These are phyloP conservation scores for Pantherophis guttatus DNA, from an alignment of 2,113 vertebrate species.

Conservation along the genomic window DNA sequence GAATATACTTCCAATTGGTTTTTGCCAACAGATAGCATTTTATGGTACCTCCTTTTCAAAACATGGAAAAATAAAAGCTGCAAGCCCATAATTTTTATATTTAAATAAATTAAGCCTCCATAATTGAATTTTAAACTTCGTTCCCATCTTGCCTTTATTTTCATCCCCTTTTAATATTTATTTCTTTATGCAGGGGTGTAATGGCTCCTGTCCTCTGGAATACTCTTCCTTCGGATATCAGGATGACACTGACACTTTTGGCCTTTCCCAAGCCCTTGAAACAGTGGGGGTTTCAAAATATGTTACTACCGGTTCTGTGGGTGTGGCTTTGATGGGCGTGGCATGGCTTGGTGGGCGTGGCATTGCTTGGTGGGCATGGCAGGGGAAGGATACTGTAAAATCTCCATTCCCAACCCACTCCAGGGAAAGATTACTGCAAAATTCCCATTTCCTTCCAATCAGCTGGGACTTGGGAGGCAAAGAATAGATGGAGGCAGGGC, in stretches of 20 bases:
- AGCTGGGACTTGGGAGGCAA: too few species aligned
- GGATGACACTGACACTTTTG: background rate
- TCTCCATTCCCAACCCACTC: too few species aligned
- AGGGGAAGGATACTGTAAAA: too few species aligned
- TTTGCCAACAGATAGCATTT: background rate
- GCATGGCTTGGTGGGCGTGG: too few species aligned
- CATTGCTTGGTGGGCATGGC: too few species aligned
- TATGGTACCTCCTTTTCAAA: background rate
- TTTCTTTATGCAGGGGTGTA: background rate
- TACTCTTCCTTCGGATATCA: background rate
- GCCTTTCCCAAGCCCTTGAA: too few species aligned
- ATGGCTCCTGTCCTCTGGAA: background rate
- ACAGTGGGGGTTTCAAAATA: too few species aligned
- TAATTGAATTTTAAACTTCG: background rate
- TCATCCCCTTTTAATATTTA: background rate
- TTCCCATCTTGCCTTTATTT: background rate
- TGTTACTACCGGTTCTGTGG: too few species aligned
- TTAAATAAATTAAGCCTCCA: background rate
- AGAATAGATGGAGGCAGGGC: too few species aligned
- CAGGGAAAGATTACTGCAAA: too few species aligned
- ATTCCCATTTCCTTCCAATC: too few species aligned
- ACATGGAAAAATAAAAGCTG: background rate
- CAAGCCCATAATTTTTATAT: background rate
- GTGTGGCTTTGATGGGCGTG: too few species aligned
- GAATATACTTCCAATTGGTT: background rate